Evolutionary conservation across 2,113 vertebrate species (phyloP).

Genomic region (Trachemys scripta): DNA sequence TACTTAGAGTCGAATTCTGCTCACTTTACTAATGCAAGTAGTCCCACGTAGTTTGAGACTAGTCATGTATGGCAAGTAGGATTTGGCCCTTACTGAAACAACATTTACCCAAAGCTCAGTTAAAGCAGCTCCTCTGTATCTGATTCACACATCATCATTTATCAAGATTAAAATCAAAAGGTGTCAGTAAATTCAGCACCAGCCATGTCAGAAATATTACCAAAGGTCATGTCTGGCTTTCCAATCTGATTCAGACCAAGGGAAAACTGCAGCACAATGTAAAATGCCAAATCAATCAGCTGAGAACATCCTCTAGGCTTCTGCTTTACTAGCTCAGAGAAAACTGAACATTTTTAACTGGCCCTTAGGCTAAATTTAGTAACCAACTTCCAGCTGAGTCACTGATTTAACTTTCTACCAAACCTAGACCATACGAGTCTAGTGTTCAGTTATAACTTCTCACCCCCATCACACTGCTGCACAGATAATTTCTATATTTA

Average conservation of each 20-base stretch:
- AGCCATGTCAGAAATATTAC: slow-evolving; percentile 44
- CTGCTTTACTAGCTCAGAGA: neutral
- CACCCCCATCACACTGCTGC: neutral
- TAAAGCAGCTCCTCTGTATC: slow-evolving; percentile 3
- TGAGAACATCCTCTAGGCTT: slow-evolving; percentile 22
- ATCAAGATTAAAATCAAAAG: neutral
- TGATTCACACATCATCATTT: neutral
- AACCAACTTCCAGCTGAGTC: neutral
- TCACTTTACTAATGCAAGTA: neutral
- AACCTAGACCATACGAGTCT: neutral
- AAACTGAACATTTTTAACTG: slow-evolving; percentile 6
- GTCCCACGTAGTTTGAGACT: neutral
- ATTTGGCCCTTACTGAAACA: neutral
- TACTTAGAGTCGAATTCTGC: neutral
- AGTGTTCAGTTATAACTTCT: neutral
- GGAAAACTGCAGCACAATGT: slow-evolving; percentile 1
- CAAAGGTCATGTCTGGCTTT: slow-evolving; percentile 7
- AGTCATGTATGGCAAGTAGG: neutral
- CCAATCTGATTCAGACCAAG: neutral
- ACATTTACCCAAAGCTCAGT: neutral
- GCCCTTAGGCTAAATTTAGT: neutral
- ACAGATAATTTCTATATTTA: accelerated
- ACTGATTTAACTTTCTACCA: neutral
- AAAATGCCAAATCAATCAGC: neutral
- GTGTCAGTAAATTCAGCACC: neutral